phyloP scores from a whole-genome alignment of 2,113 vertebrate species.

The Trematomus loennbergii region DNA sequence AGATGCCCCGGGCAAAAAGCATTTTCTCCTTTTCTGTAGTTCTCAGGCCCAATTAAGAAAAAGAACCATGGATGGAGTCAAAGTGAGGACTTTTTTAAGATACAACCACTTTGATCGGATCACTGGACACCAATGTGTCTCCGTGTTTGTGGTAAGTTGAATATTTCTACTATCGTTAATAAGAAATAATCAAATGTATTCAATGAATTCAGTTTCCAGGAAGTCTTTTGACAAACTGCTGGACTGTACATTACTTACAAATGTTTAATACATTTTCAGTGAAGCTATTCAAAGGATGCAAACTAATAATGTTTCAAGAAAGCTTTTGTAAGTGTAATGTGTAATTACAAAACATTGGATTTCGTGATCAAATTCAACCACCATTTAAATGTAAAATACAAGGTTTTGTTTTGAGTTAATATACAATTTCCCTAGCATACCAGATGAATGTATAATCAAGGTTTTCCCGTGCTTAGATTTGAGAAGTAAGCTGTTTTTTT shows the following conservation, averaged over 20 bases:
- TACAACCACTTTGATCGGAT: conserved; percentile 23
- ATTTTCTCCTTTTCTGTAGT: conserved; percentile 42
- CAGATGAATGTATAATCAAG: background rate
- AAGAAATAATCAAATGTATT: conserved; percentile 5
- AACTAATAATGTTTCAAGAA: background rate
- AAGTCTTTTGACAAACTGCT: background rate
- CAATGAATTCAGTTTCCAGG: too few relatives aligned
- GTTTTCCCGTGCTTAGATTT: conserved; percentile 13
- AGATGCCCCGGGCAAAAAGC: conserved; percentile 39
- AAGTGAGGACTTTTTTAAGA: conserved; percentile 34
- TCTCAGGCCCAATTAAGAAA: conserved; percentile 42
- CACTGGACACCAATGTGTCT: conserved; percentile 11
- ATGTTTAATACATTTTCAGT: background rate
- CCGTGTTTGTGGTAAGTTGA: conserved; percentile 1
- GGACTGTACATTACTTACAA: background rate
- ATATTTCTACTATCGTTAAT: background rate
- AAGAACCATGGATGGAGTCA: conserved; percentile 20
- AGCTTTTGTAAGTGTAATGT: too few relatives aligned
- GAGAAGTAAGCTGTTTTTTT: conserved; percentile 19
- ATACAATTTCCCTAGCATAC: background rate
- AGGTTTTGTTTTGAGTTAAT: conserved; percentile 4
- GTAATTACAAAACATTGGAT: too few relatives aligned
- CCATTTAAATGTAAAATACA: background rate
- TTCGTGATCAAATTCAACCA: too few relatives aligned
- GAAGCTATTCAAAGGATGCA: background rate